Base-by-base conservation (phyloP, 2,888 invertebrate species). In the Stenchaetothrips biformis region DNA sequence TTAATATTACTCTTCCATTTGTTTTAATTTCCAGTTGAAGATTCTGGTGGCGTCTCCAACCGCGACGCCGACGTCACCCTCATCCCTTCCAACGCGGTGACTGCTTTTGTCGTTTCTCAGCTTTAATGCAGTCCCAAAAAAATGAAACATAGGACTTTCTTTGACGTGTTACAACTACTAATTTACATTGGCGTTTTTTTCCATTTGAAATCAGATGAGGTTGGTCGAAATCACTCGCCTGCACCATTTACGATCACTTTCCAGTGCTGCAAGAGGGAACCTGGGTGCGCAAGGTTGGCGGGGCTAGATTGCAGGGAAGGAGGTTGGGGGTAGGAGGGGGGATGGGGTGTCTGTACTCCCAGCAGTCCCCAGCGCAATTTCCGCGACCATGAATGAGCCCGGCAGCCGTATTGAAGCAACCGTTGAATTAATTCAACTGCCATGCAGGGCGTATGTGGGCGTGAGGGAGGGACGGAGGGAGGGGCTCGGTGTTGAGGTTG, bases 371-470 rank as follows among this genome's bases (percentile, higher is more conserved):
- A 25, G 25, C 21, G 67, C 67, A 74, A 74, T 74, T 74, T 74
- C 67, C 67, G 25, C 67, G 67, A 74, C 67, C 67, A 74, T 74
- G 67, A 74, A 74, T 74, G 67, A 74, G 67, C 25, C 11, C 67
- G 67, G 67, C 67, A 74, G 67, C 67, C 67, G 67, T 74, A 74
- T 74, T 74, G 67, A 74, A 74, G 67, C 67, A 21, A 74, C 67
- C 67, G 67, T 74, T 74, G 67, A 74, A 74, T 74, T 74, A 74
- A 74, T 74, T 74, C 67, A 74, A 74, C 67, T 74, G 67, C 67
- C 67, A 74, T 74, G 67, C 67, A 74, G 67, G 21, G 67, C 21
- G 67, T 74, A 25, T 21, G 67, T 21, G 67, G 7, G 67, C 4
- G 67, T 21, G 67, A 21, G 67, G 0, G 21, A 21, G 21, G 21